phyloP scores from a whole-genome alignment of 2,888 invertebrate species.

The Stratiomys singularior region DNA sequence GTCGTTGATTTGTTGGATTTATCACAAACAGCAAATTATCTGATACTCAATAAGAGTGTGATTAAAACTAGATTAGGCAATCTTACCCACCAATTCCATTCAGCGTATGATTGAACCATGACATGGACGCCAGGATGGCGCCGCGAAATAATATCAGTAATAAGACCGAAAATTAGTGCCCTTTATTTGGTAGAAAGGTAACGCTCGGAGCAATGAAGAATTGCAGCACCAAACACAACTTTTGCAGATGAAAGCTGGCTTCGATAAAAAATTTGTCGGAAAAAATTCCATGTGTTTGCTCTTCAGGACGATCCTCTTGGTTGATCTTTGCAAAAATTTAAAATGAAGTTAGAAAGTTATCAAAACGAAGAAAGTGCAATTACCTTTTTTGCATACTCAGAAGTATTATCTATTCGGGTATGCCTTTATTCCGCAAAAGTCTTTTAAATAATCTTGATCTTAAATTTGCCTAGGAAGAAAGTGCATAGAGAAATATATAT shows the following conservation, averaged over 20 bases:
- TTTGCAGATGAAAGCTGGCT: neutral
- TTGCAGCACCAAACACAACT: too few species aligned
- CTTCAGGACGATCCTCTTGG: too few species aligned
- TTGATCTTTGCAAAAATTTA: too few species aligned
- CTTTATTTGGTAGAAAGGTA: neutral
- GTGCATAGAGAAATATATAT: too few species aligned
- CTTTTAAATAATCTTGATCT: too few species aligned
- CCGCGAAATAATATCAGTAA: neutral
- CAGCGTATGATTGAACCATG: neutral
- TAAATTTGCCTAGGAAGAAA: too few species aligned
- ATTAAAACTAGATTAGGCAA: constrained; percentile 25
- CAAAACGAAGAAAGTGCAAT: too few species aligned
- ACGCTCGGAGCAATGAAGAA: neutral
- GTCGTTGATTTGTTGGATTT: neutral
- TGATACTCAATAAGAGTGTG: constrained; percentile 13
- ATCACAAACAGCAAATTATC: constrained; percentile 14
- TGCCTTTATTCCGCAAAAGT: too few species aligned
- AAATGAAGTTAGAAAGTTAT: too few species aligned
- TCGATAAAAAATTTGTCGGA: neutral
- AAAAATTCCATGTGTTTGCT: neutral
- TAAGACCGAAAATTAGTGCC: neutral
- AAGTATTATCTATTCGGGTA: too few species aligned
- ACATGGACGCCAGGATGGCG: neutral
- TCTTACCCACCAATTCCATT: neutral
- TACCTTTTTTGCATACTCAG: too few species aligned